These are phyloP conservation scores for Philypnodon macrostomus DNA, from an alignment of 2,797 vertebrate genomes.

Conservation along the genomic window DNA sequence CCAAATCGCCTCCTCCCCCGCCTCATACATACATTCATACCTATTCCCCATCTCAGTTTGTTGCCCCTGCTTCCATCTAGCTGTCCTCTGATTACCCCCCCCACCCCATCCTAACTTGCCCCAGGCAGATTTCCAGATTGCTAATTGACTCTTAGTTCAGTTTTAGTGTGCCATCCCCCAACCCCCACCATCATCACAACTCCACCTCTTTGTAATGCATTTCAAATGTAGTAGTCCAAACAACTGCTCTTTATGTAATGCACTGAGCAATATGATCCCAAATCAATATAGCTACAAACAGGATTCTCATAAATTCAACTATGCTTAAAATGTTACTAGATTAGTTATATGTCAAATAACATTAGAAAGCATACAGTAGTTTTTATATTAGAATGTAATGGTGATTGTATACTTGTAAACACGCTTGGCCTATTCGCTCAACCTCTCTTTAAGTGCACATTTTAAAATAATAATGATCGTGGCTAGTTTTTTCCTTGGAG, in stretches of 20 bases:
- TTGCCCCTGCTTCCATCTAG: constrained; percentile 28
- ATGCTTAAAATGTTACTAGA: too few relatives aligned
- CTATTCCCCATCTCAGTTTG: constrained; percentile 3
- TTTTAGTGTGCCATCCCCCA: constrained; percentile 31
- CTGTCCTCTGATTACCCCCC: constrained; percentile 54
- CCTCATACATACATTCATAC: constrained; percentile 21
- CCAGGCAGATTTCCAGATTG: constrained; percentile 70
- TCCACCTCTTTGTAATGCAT: constrained; percentile 2
- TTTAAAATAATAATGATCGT: too few relatives aligned
- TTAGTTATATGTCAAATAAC: too few relatives aligned
- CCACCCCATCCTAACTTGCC: constrained; percentile 12
- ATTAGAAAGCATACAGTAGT: too few relatives aligned
- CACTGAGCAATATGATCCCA: neutral
- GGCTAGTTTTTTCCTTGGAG: too few relatives aligned
- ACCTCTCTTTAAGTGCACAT: too few relatives aligned
- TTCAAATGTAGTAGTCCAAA: neutral
- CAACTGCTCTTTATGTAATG: neutral
- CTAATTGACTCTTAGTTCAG: constrained; percentile 74
- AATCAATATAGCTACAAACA: too few relatives aligned
- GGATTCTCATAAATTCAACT: too few relatives aligned
- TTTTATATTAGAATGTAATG: too few relatives aligned
- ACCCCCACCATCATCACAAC: constrained; percentile 24
- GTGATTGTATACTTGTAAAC: too few relatives aligned
- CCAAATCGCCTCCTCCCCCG: constrained; percentile 21
- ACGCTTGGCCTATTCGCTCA: too few relatives aligned